Base-by-base conservation (phyloP, 2,797 vertebrate species). In the Propithecus deckenii region DNA sequence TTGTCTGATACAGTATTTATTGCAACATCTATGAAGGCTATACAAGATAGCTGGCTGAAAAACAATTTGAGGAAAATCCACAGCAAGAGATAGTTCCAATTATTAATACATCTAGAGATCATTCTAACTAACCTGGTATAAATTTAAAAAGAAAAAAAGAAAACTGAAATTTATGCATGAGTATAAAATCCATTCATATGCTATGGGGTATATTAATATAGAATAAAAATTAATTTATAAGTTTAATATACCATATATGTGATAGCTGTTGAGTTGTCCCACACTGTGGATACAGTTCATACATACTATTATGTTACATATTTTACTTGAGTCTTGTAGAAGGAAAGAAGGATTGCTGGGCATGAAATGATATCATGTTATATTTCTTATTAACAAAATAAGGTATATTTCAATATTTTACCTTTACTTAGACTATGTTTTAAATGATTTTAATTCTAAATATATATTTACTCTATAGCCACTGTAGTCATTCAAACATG, bases 401-500 rank as follows among this genome's bases (percentile, higher is more conserved):
- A 63, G 17, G 30, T 5, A 65, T 85, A 78, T 18, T 22, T 71
- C n/a, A 89, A 80, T 78, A 59, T 32, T 87, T 93, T 55, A 86
- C 8, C 84, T 79, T 89, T 83, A 69, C 69, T 93, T 55, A 89
- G 43, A 91, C 32, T 84, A 30, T n/a, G 59, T 67, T 95, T 91
- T 86, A 87, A 78, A 43, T 87, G 48, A 4, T 48, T 89, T 93
- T 91, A 30, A 87, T 59, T 93, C 10, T 75, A 81, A 61, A 80
- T 38, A 83, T 23, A 50, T 55, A 80, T 55, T 65, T 65, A 85
- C 7, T 74, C 30, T n/a, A 5, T 46, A 71, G 18, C 25, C 63
- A 85, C 12, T 87, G 13, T 32, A 78, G 30, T 61, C 15, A 96
- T 78, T 89, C 94, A 63, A 95, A 94, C n/a, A 35, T 20, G 65